Evolutionary conservation across 2,797 vertebrate genomes (phyloP), one percentile per base, ranked within the genome.

Genomic region (Chrosomus eos): DNA sequence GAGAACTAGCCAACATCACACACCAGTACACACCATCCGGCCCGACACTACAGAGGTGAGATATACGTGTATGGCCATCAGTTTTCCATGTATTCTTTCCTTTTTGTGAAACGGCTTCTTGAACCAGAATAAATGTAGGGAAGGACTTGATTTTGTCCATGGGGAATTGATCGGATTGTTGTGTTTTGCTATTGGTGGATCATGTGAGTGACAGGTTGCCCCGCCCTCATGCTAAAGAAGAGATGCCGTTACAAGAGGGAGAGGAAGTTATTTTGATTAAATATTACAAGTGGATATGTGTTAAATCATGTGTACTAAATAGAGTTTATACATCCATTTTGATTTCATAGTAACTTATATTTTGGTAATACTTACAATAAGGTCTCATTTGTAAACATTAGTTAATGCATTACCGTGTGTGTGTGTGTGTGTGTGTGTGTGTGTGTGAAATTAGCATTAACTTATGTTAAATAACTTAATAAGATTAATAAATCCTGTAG

Each of bases 21-120:
- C 96, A 98, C 90, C 99, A 99, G 91, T 99, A 99, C 91, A 97
- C 96, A 0, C 98, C 98, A 0, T 97, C 97, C 19, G 97, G 98
- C 0, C 97, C 97, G 0, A 97, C 98, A 90, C 95, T 99, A 89
- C 97, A 99, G 90, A 96, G 97, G 98, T 99, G 89, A 97, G 97
- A 75, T 18, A 66, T 5, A 31, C 1, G 13, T 45, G 3, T 62
- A 21, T 31, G 26, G 26, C 14, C 60, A 18, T 64, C 6, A 64
- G 60, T 64, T 14, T 14, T 3, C 14, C 13, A 16, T 62, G 13
- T 28, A 6, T 28, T 62, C 58, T 28, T 45, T 16, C 2, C 58
- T 6, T 28, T 14, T 62, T 62, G n/a, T 62, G 55, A 60, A 58
- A 58, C 9, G 8, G 53, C 53, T 23, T 55, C 3, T 55, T 4